These are phyloP conservation scores for Teleopsis dalmanni DNA, from an alignment of 1,140 invertebrate species.

Conservation along the genomic window DNA sequence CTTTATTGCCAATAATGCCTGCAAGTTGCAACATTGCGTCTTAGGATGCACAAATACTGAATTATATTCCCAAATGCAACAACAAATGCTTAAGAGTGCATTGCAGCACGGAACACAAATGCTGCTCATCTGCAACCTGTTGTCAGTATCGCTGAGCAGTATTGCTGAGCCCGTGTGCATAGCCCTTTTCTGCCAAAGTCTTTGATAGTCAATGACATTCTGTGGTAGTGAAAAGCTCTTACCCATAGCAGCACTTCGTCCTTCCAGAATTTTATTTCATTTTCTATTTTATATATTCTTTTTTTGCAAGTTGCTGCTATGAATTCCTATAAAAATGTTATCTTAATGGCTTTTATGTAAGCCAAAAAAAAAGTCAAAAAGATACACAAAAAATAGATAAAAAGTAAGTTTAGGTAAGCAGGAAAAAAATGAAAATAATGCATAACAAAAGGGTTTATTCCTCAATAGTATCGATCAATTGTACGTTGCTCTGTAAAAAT, in stretches of 20 bases:
- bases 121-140: slow-evolving; percentile 18
- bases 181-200: neutral
- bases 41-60: neutral
- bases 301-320: no score
- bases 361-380: slow-evolving; percentile 37
- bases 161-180: neutral
- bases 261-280: neutral
- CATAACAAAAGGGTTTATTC: no score
- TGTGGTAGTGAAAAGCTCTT: neutral
- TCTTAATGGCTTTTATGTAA: slow-evolving; percentile 44
- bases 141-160: slow-evolving; percentile 8
- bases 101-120: no score
- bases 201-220: slow-evolving; percentile 43
- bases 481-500: no score
- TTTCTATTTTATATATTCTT: no score
- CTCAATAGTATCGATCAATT: no score
- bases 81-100: neutral
- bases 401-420: neutral
- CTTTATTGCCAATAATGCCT: slow-evolving; percentile 25
- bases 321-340: slow-evolving; percentile 44
- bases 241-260: slow-evolving; percentile 1
- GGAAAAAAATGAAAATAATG: neutral
- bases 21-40: neutral
- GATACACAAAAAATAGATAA: neutral
- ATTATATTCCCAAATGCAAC: neutral